Conservation (phyloP, 2,888 invertebrate species). For the Bibio marci region DNA sequence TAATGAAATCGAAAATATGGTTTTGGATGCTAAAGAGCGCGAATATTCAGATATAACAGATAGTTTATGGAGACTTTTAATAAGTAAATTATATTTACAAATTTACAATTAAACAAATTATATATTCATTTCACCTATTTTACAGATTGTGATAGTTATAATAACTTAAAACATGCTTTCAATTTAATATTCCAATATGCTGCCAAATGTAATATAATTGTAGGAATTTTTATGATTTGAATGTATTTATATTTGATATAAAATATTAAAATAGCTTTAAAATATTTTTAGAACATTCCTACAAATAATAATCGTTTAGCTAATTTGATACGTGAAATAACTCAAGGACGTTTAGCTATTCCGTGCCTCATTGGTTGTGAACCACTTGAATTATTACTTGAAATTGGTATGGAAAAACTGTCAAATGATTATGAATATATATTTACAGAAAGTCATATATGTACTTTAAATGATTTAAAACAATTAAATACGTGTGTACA, state of each 20-base stretch:
- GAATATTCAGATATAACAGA: conserved; percentile 22
- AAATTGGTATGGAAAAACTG: conserved; percentile 28
- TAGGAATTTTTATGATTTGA: conserved; percentile 11
- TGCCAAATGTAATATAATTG: conserved; percentile 25
- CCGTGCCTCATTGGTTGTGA: conserved; percentile 25
- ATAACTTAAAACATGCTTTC: conserved; percentile 23
- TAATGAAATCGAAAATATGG: conserved; percentile 23
- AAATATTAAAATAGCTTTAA: background rate
- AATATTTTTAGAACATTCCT: conserved; percentile 21
- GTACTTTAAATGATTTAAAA: conserved; percentile 18
- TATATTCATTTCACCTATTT: background rate
- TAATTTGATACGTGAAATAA: conserved; percentile 26
- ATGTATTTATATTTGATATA: background rate
- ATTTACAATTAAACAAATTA: background rate
- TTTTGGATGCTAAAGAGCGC: conserved; percentile 18
- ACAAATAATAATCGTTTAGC: conserved; percentile 26
- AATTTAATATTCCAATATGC: conserved; percentile 25
- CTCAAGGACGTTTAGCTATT: conserved; percentile 26
- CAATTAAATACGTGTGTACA: background rate
- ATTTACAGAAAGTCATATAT: conserved; percentile 25
- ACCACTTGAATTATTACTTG: conserved; percentile 26
- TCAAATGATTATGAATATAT: conserved; percentile 28
- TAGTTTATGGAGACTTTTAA: conserved; percentile 25
- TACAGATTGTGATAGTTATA: conserved; percentile 23
- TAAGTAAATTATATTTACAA: conserved; percentile 15